Conservation (phyloP, 2,888 invertebrate species). For the Epinotia nisella region DNA sequence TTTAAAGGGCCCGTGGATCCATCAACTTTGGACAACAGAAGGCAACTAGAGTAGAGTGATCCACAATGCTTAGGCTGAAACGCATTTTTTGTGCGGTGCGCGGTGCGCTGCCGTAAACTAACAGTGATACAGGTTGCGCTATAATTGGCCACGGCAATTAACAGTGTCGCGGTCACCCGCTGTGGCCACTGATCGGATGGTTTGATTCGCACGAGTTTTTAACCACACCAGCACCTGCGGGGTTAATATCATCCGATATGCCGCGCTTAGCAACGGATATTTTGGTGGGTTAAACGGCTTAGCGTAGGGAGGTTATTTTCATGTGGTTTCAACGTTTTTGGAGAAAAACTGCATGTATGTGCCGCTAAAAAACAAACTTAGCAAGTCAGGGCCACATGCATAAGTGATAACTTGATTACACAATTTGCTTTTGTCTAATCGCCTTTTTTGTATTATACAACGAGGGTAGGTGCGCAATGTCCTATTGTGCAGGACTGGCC, state of each 20-base stretch:
- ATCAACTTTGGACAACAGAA: too few relatives aligned
- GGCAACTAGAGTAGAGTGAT: background rate
- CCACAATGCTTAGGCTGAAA: background rate
- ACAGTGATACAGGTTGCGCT: constrained; percentile 60
- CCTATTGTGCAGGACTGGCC: background rate
- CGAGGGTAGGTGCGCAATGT: too few relatives aligned
- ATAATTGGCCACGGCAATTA: constrained; percentile 69
- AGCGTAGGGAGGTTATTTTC: background rate
- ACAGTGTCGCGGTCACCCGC: constrained; percentile 47
- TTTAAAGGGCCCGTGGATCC: too few relatives aligned
- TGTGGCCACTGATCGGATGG: constrained; percentile 51
- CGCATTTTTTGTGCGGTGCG: constrained; percentile 33
- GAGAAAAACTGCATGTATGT: background rate
- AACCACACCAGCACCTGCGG: constrained; percentile 53
- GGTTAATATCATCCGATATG: constrained; percentile 25
- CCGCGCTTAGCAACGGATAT: constrained; percentile 16
- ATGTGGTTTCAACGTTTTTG: background rate
- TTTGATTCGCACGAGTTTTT: constrained; percentile 66
- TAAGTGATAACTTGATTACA: too few relatives aligned
- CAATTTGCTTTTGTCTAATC: too few relatives aligned
- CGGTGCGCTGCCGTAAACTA: constrained; percentile 60
- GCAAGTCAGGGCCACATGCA: too few relatives aligned
- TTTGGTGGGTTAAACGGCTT: constrained; percentile 4
- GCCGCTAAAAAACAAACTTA: background rate
- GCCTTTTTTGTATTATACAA: too few relatives aligned